phyloP scores from a whole-genome alignment of 1,140 invertebrate genomes.

The Drosophila arizonae region DNA sequence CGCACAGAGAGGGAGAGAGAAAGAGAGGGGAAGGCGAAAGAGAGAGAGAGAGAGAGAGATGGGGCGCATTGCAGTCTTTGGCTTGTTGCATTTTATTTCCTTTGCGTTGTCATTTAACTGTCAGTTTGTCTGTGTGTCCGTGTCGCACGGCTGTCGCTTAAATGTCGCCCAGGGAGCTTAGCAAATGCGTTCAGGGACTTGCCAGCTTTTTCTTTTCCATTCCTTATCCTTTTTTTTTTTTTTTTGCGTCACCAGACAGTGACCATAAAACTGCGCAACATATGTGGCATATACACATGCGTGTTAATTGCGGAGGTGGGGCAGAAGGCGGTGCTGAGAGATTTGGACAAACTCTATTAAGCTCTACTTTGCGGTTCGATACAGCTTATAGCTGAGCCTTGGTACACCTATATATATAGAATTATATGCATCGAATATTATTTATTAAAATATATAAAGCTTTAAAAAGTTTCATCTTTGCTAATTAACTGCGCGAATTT shows the following conservation, averaged over 20 bases:
- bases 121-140: conserved; percentile 62
- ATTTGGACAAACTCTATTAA: neutral
- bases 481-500: conserved; percentile 23
- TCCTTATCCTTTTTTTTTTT: too few relatives aligned
- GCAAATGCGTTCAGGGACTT: neutral
- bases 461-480: neutral
- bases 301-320: neutral
- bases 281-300: conserved; percentile 15
- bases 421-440: too few relatives aligned
- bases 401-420: neutral
- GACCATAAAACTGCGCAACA: conserved; percentile 23
- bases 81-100: conserved; percentile 46
- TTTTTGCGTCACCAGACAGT: too few relatives aligned
- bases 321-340: neutral
- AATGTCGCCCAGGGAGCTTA: conserved; percentile 53
- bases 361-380: neutral
- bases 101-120: conserved; percentile 67
- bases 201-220: neutral
- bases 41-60: neutral
- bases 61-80: conserved; percentile 3
- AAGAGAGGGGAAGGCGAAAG: neutral
- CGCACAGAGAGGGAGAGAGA: neutral
- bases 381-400: neutral
- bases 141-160: conserved; percentile 64
- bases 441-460: neutral